Percentiles rank a stretch among this genome's conserved stretches.
phyloP scores from a whole-genome alignment of 2,797 vertebrate species.

The Acipenser oxyrinchus region DNA sequence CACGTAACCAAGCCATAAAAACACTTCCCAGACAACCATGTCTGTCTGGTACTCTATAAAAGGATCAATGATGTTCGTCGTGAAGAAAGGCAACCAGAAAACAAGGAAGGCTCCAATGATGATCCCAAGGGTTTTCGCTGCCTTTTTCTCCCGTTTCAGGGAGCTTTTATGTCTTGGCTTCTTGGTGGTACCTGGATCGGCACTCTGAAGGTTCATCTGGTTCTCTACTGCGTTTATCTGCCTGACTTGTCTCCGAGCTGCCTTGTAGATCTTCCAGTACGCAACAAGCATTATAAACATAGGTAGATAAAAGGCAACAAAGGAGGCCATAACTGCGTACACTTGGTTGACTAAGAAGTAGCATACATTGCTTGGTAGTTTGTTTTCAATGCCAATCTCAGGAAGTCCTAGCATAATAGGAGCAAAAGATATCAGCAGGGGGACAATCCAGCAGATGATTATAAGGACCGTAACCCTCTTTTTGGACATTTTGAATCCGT shows the following conservation, averaged over 20 bases:
- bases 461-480: conserved; percentile 52
- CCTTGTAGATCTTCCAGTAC: conserved; percentile 71
- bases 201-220: conserved; percentile 46
- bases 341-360: conserved; percentile 59
- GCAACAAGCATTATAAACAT: conserved; percentile 62
- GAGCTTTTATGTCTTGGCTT: conserved; percentile 55
- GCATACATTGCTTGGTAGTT: conserved; percentile 48
- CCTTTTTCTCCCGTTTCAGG: conserved; percentile 60
- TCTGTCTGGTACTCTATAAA: conserved; percentile 62
- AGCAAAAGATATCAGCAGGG: conserved; percentile 62
- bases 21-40: conserved; percentile 58
- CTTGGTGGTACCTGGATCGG: conserved; percentile 54
- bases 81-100: conserved; percentile 72
- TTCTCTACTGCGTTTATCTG: conserved; percentile 67
- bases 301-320: conserved; percentile 66
- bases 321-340: conserved; percentile 62
- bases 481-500: conserved; percentile 60
- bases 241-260: conserved; percentile 60
- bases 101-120: conserved; percentile 69
- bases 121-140: conserved; percentile 67
- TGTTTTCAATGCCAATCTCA: conserved; percentile 39
- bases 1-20: conserved; percentile 68
- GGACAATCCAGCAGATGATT: conserved; percentile 57
- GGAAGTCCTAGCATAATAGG: conserved; percentile 65
- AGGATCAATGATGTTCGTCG: conserved; percentile 62